These are phyloP conservation scores for Noctuana brunneofusca DNA, from an alignment of 2,888 invertebrate species.

Conservation along the genomic window DNA sequence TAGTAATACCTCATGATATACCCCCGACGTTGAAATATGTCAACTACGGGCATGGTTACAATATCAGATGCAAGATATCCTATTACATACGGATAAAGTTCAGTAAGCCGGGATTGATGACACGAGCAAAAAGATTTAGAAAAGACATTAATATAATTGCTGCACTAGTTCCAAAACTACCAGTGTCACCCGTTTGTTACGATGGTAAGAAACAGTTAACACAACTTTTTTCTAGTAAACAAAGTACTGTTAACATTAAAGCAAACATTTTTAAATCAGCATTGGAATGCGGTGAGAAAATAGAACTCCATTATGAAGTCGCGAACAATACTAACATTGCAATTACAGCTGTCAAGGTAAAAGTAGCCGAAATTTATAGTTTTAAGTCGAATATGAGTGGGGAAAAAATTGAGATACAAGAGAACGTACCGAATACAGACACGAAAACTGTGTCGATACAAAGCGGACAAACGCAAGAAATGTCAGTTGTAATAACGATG, in stretches of 20 bases:
- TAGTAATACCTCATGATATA: neutral
- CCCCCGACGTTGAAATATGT: neutral
- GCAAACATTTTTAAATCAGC: neutral
- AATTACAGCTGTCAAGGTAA: neutral
- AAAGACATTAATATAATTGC: neutral
- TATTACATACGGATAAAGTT: slow-evolving; percentile 1
- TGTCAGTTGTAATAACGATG: slow-evolving; percentile 2
- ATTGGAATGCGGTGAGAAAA: slow-evolving; percentile 3
- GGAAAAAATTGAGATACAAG: neutral
- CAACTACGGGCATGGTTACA: neutral
- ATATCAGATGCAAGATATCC: neutral
- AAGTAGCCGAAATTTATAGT: neutral
- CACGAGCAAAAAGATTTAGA: neutral
- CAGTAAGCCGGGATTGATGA: slow-evolving; percentile 1
- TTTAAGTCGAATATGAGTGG: neutral
- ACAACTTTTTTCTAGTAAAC: neutral
- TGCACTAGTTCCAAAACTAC: neutral
- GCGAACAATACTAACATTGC: neutral
- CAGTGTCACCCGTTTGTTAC: neutral
- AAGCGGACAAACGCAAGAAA: slow-evolving; percentile 1
- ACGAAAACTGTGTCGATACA: neutral
- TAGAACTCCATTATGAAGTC: neutral
- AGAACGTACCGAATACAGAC: neutral
- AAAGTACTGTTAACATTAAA: neutral
- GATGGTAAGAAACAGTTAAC: neutral